These are phyloP conservation scores for Gila orcuttii DNA, from an alignment of 2,113 vertebrate genomes.

Conservation along the genomic window DNA sequence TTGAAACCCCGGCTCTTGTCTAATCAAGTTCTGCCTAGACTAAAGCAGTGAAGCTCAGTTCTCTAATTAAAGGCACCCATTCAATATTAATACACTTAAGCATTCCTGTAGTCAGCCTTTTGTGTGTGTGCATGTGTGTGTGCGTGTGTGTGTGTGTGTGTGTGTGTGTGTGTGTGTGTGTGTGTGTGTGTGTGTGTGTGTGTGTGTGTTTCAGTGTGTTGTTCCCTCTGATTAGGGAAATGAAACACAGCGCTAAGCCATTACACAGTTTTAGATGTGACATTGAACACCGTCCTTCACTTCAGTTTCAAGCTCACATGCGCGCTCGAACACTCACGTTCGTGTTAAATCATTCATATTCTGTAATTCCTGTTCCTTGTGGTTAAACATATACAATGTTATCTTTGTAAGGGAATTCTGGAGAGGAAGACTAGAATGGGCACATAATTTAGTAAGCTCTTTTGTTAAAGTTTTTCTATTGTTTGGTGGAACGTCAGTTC, in stretches of 20 bases:
- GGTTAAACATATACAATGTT: constrained; percentile 18
- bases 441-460: constrained; percentile 31
- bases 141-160: constrained; percentile 3
- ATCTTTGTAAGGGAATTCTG: constrained; percentile 12
- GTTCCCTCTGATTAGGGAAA: constrained; percentile 43
- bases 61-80: constrained; percentile 38
- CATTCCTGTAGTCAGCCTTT: constrained; percentile 34
- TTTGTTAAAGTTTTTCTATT: constrained; percentile 37
- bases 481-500: not conserved
- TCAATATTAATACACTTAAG: constrained; percentile 42
- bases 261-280: constrained; percentile 35
- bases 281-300: constrained; percentile 33
- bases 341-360: constrained; percentile 19
- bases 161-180: constrained; percentile 7
- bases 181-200: constrained; percentile 20
- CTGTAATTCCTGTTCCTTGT: not conserved
- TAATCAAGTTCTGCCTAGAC: constrained; percentile 35
- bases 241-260: constrained; percentile 20
- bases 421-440: constrained; percentile 1
- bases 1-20: constrained; percentile 25
- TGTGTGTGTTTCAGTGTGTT: constrained; percentile 15
- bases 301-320: not conserved
- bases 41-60: constrained; percentile 26
- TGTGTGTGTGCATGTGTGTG: constrained; percentile 21
- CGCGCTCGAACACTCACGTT: not conserved